These are phyloP conservation scores for Forpus xanthops DNA, from an alignment of 2,797 vertebrate species.

Conservation along the genomic window DNA sequence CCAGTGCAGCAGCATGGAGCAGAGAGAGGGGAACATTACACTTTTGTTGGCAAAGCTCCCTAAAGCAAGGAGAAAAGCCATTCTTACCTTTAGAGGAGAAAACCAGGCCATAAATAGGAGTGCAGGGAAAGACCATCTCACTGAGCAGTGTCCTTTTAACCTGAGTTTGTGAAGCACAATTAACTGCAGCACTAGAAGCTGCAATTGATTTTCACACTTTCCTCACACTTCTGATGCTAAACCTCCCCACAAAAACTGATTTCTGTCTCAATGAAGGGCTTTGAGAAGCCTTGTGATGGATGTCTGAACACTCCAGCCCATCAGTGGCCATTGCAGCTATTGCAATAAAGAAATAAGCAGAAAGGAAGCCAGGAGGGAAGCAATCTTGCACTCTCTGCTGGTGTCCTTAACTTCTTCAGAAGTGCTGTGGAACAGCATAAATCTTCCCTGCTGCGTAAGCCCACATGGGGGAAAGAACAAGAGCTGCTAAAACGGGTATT, in stretches of 20 bases:
- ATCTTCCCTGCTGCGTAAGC: background rate
- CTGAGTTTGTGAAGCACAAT: background rate
- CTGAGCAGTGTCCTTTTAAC: background rate
- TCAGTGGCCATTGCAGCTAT: background rate
- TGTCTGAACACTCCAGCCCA: background rate
- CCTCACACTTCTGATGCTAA: background rate
- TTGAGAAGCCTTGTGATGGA: background rate
- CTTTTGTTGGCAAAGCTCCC: background rate
- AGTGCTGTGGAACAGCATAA: background rate
- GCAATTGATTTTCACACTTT: background rate
- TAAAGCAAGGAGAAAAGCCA: accelerated
- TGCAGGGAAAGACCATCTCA: background rate
- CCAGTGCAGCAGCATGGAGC: background rate
- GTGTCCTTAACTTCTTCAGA: background rate
- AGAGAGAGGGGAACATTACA: background rate
- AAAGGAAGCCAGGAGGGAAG: background rate
- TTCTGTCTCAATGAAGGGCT: background rate
- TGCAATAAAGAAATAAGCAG: background rate
- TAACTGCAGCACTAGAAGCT: background rate
- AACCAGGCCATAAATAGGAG: background rate
- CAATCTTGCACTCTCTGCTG: background rate
- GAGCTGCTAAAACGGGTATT: background rate
- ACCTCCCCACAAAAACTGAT: background rate
- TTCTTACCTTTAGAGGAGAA: background rate
- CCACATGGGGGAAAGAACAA: background rate